Evolutionary conservation across 2,113 vertebrate genomes (phyloP), one percentile per base, ranked within the genome.

Genomic region (Seriola dumerili): DNA sequence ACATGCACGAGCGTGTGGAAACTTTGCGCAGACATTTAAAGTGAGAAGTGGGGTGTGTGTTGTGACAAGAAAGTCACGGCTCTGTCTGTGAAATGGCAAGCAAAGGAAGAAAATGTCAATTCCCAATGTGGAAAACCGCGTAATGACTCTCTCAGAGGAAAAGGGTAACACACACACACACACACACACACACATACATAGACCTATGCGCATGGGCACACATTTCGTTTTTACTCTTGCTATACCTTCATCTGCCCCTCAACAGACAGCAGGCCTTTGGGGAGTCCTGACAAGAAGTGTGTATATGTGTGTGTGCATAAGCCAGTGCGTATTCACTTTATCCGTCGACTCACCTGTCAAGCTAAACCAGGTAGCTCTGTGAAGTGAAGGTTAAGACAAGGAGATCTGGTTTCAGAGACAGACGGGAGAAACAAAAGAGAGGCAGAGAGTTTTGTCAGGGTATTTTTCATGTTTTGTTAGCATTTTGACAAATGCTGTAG

Each of bases 71-170:
- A 72, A 90, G 80, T 73, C 79, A 58, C 12, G 34, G 58, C 70
- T 81, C 65, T 19, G 75, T 68, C 79, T 79, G 78, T 61, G 55
- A 92, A 92, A 91, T 85, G 85, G 84, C 78, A 82, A 81, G 66
- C 70, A 73, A 67, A 71, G 55, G 65, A 78, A 80, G 75, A 76
- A 91, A 89, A 93, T 89, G 80, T 89, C 86, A 87, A 83, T 85
- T 92, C 85, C 80, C 81, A 71, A 67, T 59, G 87, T 86, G 76
- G 78, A 77, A 84, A 83, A 86, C 44, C 76, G 72, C 23, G 59
- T 91, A 88, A 91, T 90, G 83, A 91, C 78, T 85, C 76, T 81
- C 86, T 88, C 85, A 58, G 76, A 91, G 78, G 85, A 81, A 87
- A 85, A 80, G 52, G 74, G 70, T 55, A 73, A 40, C 57, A 14